Conservation (phyloP, 53 echinoderm and acorn worm species). For the Hippasteria phrygiana region DNA sequence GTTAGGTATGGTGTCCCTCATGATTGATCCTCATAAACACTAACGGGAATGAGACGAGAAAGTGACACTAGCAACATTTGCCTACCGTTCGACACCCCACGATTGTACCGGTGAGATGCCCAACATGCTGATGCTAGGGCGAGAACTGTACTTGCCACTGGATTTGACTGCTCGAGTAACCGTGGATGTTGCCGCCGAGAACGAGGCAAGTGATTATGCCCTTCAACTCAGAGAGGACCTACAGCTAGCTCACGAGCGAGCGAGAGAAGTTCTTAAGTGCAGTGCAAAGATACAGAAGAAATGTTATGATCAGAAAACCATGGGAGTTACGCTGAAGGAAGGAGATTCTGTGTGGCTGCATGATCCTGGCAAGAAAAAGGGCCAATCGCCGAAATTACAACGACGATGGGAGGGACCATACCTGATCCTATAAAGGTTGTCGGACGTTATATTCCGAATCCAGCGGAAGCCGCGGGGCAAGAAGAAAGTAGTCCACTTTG, state of each 20-base stretch:
- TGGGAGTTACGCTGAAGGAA: background rate
- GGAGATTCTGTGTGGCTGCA: constrained; percentile 36
- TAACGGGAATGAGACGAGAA: background rate
- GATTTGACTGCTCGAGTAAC: background rate
- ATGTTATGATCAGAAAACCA: background rate
- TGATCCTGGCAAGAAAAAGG: constrained; percentile 40
- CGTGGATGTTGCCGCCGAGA: background rate
- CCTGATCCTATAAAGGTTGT: constrained; percentile 6
- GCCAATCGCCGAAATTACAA: constrained; percentile 15
- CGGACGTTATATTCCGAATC: constrained; percentile 18
- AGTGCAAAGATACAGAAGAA: constrained; percentile 1
- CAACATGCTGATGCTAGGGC: background rate
- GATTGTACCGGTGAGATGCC: too few relatives aligned
- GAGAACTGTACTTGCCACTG: background rate
- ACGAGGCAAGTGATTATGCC: background rate
- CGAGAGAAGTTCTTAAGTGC: background rate
- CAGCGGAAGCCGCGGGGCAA: constrained; percentile 10
- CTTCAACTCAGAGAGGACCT: background rate
- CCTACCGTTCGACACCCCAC: background rate
- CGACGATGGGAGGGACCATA: constrained; percentile 8
- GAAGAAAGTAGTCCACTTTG: constrained; percentile 14
- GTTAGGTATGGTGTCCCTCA: background rate
- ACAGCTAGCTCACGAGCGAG: background rate
- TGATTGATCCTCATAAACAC: background rate
- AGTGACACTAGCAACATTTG: background rate